These are phyloP conservation scores for Pachypanchax playfairii DNA, from an alignment of 2,113 vertebrate species.

Conservation along the genomic window DNA sequence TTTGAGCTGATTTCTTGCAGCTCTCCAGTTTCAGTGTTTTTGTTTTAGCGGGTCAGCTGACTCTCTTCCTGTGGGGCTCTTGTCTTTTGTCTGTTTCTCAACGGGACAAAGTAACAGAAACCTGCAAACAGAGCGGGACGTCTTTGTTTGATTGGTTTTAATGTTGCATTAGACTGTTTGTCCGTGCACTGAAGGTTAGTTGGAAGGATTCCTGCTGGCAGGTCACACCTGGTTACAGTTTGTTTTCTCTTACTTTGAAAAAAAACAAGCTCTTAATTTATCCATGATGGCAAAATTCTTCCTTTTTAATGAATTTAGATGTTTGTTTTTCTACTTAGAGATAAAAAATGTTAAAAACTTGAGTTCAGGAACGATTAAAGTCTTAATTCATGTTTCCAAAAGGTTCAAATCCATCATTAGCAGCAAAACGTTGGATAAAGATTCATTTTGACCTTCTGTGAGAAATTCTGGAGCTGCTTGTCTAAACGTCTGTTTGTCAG, in stretches of 20 bases:
- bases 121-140: constrained; percentile 19
- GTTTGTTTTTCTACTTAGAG: no score
- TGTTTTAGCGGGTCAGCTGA: background rate
- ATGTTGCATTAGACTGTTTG: constrained; percentile 35
- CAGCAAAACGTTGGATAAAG: background rate
- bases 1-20: background rate
- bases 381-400: background rate
- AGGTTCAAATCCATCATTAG: background rate
- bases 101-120: constrained; percentile 50
- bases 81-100: constrained; percentile 17
- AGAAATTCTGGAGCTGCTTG: constrained; percentile 40
- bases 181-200: background rate
- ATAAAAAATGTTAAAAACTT: no score
- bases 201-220: background rate
- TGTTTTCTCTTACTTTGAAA: background rate
- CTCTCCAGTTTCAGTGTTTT: background rate
- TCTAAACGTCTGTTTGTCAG: constrained; percentile 32
- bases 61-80: constrained; percentile 3
- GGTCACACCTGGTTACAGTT: background rate
- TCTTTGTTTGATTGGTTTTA: constrained; percentile 44
- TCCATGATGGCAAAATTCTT: background rate
- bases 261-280: background rate
- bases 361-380: no score
- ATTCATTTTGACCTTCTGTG: constrained; percentile 39
- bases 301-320: no score